Conservation (phyloP, 1,140 invertebrate genomes). For the Harpegnathos saltator region DNA sequence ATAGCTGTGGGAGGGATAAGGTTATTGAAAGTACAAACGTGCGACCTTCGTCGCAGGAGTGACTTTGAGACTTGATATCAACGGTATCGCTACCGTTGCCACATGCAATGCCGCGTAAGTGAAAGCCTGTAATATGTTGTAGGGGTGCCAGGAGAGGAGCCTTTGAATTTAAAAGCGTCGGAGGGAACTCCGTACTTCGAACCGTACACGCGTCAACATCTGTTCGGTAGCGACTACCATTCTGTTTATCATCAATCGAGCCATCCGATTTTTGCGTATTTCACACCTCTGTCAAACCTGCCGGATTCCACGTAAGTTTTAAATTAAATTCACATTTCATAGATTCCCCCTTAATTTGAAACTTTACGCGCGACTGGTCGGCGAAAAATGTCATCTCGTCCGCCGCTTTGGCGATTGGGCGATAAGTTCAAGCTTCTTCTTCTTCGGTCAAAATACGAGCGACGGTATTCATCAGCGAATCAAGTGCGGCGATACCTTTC, state of each 20-base stretch:
- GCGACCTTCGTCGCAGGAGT: neutral
- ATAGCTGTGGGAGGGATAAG: neutral
- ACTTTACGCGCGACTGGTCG: too few relatives aligned
- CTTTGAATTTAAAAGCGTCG: conserved; percentile 39
- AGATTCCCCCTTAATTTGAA: too few relatives aligned
- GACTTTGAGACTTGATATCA: too few relatives aligned
- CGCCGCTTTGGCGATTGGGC: neutral
- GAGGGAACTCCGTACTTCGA: conserved; percentile 26
- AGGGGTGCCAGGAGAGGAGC: conserved; percentile 10
- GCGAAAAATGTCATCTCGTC: neutral
- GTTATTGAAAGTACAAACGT: neutral
- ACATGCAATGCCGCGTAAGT: too few relatives aligned
- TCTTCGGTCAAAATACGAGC: neutral
- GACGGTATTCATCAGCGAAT: conserved; percentile 45
- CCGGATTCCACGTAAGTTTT: conserved; percentile 23
- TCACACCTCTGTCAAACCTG: neutral
- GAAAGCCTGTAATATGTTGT: too few relatives aligned
- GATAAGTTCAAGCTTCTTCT: neutral
- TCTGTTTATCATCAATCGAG: neutral
- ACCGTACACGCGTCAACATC: neutral
- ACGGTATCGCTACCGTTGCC: too few relatives aligned
- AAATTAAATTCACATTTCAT: too few relatives aligned
- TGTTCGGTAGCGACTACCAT: neutral
- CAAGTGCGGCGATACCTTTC: conserved; percentile 72
- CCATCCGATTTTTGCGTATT: neutral